Conservation (phyloP, 1,140 invertebrate species). For the Trinorchestia longiramus region DNA sequence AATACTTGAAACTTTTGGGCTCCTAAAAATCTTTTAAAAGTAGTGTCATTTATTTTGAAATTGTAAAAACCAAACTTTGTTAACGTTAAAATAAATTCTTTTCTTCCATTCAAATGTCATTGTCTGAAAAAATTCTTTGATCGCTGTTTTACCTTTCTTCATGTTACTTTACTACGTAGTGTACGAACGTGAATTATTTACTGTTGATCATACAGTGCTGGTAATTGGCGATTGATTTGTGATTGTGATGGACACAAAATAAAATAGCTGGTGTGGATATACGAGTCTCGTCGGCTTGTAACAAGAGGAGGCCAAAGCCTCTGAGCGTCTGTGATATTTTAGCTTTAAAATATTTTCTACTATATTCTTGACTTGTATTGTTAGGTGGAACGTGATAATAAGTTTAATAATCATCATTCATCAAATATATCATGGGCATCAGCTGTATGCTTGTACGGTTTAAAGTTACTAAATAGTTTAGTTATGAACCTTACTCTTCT, state of each 20-base stretch:
- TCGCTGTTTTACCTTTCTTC: not conserved
- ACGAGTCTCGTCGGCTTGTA: not conserved
- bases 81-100: not conserved
- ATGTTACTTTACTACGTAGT: not conserved
- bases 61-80: not conserved
- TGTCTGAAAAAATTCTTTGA: not conserved
- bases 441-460: not conserved
- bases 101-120: not conserved
- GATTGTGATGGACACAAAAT: not conserved
- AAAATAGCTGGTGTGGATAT: not conserved
- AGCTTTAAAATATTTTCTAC: not conserved
- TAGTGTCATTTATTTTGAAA: not conserved
- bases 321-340: not conserved
- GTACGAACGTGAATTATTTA: not conserved
- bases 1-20: not conserved
- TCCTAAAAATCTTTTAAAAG: not conserved
- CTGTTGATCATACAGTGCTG: not conserved
- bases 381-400: constrained; percentile 18
- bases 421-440: not conserved
- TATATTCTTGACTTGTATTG: not conserved
- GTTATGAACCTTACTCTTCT: not conserved
- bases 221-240: not conserved
- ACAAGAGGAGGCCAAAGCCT: not conserved
- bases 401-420: constrained; percentile 1
- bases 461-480: not conserved